phyloP scores from a whole-genome alignment of 2,113 vertebrate species.

The Datnioides undecimradiatus region DNA sequence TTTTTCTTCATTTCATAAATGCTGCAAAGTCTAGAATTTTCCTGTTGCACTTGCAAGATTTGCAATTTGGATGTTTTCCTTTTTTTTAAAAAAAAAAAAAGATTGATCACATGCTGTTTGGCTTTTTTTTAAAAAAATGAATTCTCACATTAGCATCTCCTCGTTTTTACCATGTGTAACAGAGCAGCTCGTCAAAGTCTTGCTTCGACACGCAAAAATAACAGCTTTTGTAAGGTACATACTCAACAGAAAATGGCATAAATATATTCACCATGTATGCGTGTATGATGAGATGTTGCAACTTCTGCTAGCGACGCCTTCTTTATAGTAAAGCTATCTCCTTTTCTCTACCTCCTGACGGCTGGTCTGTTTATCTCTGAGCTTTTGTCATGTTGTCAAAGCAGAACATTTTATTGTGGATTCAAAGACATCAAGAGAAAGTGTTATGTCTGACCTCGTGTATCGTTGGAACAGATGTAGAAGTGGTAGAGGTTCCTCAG shows the following conservation, averaged over 20 bases:
- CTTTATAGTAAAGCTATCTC: constrained; percentile 87
- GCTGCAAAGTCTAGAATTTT: constrained; percentile 50
- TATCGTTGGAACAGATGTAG: not conserved
- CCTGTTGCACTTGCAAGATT: constrained; percentile 29
- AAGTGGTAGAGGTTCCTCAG: not conserved
- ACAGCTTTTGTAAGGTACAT: constrained; percentile 81
- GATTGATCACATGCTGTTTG: constrained; percentile 50
- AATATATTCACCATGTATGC: constrained; percentile 85
- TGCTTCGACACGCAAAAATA: constrained; percentile 76
- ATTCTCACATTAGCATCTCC: constrained; percentile 60
- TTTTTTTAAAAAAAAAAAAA: constrained; percentile 52
- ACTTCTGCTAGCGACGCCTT: constrained; percentile 84
- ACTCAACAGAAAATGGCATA: constrained; percentile 74
- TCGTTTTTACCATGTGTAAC: constrained; percentile 67
- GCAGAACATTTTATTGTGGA: not conserved
- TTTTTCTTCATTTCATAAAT: constrained; percentile 49
- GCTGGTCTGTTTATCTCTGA: constrained; percentile 42
- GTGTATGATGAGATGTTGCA: constrained; percentile 85
- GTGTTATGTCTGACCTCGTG: not conserved
- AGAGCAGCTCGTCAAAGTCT: constrained; percentile 71
- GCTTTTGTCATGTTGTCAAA: not conserved
- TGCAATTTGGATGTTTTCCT: constrained; percentile 21
- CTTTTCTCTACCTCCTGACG: constrained; percentile 81
- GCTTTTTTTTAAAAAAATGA: constrained; percentile 54
- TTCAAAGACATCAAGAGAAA: not conserved